Conservation (phyloP, 2,797 vertebrate species). For the Dermochelys coriacea region DNA sequence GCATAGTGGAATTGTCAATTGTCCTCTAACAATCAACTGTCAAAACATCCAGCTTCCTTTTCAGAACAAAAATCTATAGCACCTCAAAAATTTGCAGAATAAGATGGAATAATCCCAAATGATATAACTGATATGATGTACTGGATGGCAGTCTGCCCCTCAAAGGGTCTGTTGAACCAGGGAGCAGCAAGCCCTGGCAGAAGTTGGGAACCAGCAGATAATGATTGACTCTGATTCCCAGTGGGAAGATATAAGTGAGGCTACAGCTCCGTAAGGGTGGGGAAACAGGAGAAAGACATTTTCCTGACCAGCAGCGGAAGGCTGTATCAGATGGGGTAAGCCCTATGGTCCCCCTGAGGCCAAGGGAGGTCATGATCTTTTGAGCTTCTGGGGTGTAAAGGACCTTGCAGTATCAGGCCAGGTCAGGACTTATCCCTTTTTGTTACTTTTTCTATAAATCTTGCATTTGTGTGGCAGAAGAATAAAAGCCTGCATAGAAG, state of each 20-base stretch:
- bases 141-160: background rate
- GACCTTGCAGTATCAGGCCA: background rate
- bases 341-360: background rate
- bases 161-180: background rate
- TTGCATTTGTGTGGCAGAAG: background rate
- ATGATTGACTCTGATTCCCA: background rate
- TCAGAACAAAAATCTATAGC: background rate
- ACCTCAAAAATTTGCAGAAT: background rate
- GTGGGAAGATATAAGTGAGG: background rate
- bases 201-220: background rate
- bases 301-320: background rate
- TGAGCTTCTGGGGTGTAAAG: background rate
- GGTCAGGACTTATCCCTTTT: background rate
- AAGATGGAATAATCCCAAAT: background rate
- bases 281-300: background rate
- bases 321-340: background rate
- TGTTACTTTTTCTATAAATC: background rate
- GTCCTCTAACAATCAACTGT: background rate
- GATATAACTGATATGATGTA: background rate
- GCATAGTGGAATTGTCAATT: background rate
- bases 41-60: background rate
- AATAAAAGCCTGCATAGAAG: background rate
- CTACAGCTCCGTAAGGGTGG: background rate
- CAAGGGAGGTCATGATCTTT: background rate
- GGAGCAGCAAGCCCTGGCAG: background rate